Base-by-base conservation (phyloP, 2,888 invertebrate genomes). In the Tachina fera region DNA sequence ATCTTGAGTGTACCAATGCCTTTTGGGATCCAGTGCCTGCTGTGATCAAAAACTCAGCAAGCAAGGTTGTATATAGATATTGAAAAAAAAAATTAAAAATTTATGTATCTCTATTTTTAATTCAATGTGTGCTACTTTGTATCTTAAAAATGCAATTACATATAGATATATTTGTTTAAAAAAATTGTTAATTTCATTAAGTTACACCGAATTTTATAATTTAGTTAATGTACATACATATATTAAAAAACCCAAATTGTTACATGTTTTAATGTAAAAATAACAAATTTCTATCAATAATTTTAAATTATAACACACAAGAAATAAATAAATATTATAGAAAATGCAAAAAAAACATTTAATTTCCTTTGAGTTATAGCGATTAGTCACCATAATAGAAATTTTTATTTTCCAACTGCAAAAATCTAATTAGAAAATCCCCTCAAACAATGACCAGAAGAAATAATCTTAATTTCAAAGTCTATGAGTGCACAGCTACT, bases 231-330 rank as follows among this genome's bases (percentile, higher is more conserved):
- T 45, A 45, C 75, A 51, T 84, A 58, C 71, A 49, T 10, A 65
- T 31, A 31, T 6, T 6, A 31, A 31, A 53, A 72, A 41, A 47
- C 47, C 49, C 51, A 61, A 70, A 70, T 31, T 85, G 81, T 85
- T 81, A 85, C 84, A 81, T 85, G 81, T 81, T 85, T 85, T 85
- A 85, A 81, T 85, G 84, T 85, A 85, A 81, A 77, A 82, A 72
- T 22, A 53, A 65, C 6, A 74, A 78, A 80, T 19, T 49, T 53
- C 51, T 67, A 80, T 67, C 19, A 71, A 76, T 84, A 77, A 83
- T 65, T 65, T 81, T 77, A 81, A 77, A 58, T 13, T 77, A 77
- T 72, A 68, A 41, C 6, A 70, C 43, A 67, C 67, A 84, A 43
- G 39, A 70, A 65, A 61, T 22, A 70, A 70, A 61, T 60, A 70